These are phyloP conservation scores for Sicus ferrugineus DNA, from an alignment of 2,888 invertebrate species.

Conservation along the genomic window DNA sequence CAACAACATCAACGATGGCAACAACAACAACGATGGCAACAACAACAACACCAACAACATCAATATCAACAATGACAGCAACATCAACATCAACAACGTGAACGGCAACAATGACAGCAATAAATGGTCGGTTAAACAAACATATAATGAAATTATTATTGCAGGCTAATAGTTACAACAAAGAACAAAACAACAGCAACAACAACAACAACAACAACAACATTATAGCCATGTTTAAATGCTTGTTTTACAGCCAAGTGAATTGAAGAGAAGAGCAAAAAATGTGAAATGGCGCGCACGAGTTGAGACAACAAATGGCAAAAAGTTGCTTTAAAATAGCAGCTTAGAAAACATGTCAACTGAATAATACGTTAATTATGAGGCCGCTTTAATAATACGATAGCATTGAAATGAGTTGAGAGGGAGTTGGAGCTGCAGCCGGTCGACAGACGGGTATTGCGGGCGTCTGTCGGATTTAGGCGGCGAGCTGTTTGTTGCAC, in stretches of 20 bases:
- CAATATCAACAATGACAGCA: constrained; percentile 10
- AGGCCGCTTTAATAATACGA: constrained; percentile 33
- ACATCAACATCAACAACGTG: constrained; percentile 24
- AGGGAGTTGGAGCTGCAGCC: not conserved
- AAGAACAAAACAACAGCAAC: constrained; percentile 31
- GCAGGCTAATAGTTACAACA: constrained; percentile 15
- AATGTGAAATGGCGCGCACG: not conserved
- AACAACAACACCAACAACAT: too few relatives aligned
- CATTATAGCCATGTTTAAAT: not conserved
- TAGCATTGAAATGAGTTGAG: not conserved
- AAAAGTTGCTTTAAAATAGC: not conserved
- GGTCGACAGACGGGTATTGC: not conserved
- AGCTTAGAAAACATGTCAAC: constrained; percentile 26
- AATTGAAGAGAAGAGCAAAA: constrained; percentile 6
- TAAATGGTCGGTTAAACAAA: constrained; percentile 3
- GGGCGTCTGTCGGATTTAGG: not conserved
- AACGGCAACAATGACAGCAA: not conserved
- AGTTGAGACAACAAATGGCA: constrained; percentile 30
- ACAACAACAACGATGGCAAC: not conserved
- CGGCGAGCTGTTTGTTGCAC: not conserved
- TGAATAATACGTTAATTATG: constrained; percentile 36
- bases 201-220: constrained; percentile 2
- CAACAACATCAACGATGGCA: constrained; percentile 24
- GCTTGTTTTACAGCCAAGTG: constrained; percentile 3
- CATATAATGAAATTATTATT: constrained; percentile 19